A percentile compares a stretch with the other conserved stretches of the same genome.
phyloP scores from a whole-genome alignment of 2,113 vertebrate genomes.

The Dermatemys mawii region DNA sequence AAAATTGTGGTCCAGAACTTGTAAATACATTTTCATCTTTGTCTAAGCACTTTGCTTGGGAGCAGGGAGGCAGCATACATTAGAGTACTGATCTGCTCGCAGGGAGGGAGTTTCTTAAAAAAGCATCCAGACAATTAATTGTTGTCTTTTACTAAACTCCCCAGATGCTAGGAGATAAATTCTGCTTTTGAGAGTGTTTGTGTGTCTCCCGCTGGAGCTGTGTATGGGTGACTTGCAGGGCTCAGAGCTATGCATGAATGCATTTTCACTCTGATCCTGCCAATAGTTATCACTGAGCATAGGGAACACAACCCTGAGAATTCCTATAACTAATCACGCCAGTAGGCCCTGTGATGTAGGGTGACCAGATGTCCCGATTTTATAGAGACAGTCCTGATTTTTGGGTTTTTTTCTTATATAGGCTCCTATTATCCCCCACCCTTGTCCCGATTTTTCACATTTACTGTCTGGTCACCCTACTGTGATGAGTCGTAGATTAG shows the following conservation, averaged over 20 bases:
- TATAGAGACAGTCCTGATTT: too few relatives aligned
- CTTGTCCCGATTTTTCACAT: too few relatives aligned
- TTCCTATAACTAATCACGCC: background rate
- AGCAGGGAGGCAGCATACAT: too few relatives aligned
- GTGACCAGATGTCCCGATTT: too few relatives aligned
- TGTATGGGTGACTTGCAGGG: background rate
- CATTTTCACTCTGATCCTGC: rapidly evolving
- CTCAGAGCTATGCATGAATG: background rate
- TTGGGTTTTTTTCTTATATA: too few relatives aligned
- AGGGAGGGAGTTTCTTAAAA: background rate
- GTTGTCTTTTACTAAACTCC: background rate
- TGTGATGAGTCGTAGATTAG: background rate
- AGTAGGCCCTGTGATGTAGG: background rate
- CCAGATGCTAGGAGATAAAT: background rate
- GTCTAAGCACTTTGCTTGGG: background rate
- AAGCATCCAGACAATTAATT: background rate
- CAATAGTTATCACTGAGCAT: background rate
- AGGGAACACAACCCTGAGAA: background rate
- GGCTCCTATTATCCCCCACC: too few relatives aligned
- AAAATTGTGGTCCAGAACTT: background rate
- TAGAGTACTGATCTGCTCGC: background rate
- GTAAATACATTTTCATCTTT: background rate
- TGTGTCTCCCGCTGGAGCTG: background rate
- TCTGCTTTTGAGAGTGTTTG: background rate
- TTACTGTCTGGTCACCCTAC: too few relatives aligned